Evolutionary conservation across 2,113 vertebrate genomes (phyloP), one percentile per base, ranked within the genome.

Genomic region (Amia ocellicauda): DNA sequence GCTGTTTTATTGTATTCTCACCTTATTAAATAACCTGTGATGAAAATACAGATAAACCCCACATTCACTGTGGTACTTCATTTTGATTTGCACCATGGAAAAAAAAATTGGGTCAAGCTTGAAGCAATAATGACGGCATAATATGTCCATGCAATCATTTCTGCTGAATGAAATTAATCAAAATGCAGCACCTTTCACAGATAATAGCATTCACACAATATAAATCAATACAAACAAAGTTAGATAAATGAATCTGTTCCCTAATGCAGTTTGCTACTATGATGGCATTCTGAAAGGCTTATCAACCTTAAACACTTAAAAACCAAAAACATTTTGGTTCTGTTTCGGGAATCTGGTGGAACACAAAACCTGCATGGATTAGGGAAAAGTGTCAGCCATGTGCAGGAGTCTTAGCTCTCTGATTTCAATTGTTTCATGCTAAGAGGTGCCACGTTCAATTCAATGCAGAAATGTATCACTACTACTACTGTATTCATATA

Each of bases 111-210:
- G 55, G 63, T 65, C 63, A 65, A 55, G 42, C 52, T 49, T 24
- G 24, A 36, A 58, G 55, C 63, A 65, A 58, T 65, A 65, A 65
- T 65, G 55, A 58, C 19, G 17, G 63, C 24, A 58, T 58, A 65
- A 65, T 65, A 43, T 36, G 11, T 47, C 45, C 54, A 50, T 43
- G 47, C 42, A 58, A 65, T 58, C 53, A 65, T 36, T 65, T 27
- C 26, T 49, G 27, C 26, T 22, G 43, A 55, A 47, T 4, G 22
- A 40, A 58, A 65, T 58, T 58, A 65, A 65, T 58, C 54, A 65
- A 65, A 65, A 47, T 50, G 41, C 23, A 65, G 26, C 41, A 58
- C 54, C 54, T 29, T 28, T 50, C 41, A 20, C 7, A 58, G 52
- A 47, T 55, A 43, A 60, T 58, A 63, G 36, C 27, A 50, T 58